Percentiles rank a stretch among this genome's conserved stretches.
Conservation (phyloP, 2,113 vertebrate species). For the Falcunculus frontatus region DNA sequence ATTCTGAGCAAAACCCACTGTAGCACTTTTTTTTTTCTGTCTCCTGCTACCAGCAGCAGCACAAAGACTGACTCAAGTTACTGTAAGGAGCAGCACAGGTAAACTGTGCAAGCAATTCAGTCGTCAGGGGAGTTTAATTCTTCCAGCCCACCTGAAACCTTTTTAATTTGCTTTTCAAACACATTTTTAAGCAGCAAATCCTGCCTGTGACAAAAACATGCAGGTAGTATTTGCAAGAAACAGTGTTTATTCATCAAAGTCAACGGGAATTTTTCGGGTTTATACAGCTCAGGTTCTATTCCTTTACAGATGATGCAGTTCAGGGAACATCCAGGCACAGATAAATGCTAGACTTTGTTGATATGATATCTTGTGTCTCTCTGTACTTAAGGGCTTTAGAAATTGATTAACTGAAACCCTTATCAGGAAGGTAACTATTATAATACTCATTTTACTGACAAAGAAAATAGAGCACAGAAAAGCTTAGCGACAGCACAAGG, state of each 20-base stretch:
- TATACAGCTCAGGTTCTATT: not conserved
- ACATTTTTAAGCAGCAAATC: not conserved
- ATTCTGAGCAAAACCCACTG: not conserved
- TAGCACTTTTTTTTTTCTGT: not conserved
- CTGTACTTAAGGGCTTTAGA: conserved; percentile 56
- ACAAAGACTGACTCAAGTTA: not conserved
- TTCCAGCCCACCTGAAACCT: conserved; percentile 6
- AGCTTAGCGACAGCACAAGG: conserved; percentile 11
- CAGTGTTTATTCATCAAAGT: conserved; percentile 9
- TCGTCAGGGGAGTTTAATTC: not conserved
- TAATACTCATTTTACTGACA: conserved; percentile 17
- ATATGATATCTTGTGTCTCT: conserved; percentile 40
- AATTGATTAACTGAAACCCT: conserved; percentile 54
- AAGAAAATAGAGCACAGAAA: conserved; percentile 24
- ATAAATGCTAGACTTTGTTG: conserved; percentile 36
- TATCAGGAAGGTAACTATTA: conserved; percentile 49
- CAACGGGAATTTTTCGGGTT: not conserved
- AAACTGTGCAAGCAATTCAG: conserved; percentile 10
- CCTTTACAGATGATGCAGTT: not conserved
- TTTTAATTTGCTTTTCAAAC: conserved; percentile 23
- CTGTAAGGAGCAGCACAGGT: not conserved
- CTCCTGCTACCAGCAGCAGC: not conserved
- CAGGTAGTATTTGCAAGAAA: not conserved
- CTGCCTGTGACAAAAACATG: not conserved
- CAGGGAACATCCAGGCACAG: conserved; percentile 8